Conservation (phyloP, 2,113 vertebrate species). For the Pygoscelis antarcticus region DNA sequence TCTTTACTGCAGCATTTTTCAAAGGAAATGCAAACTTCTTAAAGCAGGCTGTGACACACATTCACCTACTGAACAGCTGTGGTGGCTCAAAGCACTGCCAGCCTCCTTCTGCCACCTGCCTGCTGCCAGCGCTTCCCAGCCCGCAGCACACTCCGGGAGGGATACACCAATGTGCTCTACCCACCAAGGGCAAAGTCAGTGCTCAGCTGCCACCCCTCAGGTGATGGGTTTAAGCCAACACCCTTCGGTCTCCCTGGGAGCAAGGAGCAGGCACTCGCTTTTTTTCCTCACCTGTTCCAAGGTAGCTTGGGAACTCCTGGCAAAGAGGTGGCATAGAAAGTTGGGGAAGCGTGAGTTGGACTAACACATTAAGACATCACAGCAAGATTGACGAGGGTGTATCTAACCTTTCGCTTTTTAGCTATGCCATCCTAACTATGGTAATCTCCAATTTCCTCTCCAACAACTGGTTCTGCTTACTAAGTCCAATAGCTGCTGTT, state of each 20-base stretch:
- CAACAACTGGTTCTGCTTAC: background rate
- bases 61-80: background rate
- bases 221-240: background rate
- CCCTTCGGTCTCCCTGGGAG: background rate
- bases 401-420: background rate
- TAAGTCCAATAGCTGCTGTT: background rate
- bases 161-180: accelerated
- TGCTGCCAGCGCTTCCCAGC: background rate
- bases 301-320: background rate
- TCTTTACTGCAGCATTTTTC: background rate
- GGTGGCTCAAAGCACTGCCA: background rate
- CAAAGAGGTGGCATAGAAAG: background rate
- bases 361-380: background rate
- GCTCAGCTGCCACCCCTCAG: background rate
- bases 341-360: background rate
- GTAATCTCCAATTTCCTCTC: background rate
- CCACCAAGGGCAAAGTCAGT: background rate
- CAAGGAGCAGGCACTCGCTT: background rate
- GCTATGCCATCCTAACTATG: background rate
- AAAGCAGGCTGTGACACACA: background rate
- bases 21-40: background rate
- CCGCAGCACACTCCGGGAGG: accelerated
- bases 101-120: background rate
- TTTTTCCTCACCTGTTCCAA: background rate
- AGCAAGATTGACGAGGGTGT: background rate